phyloP scores from a whole-genome alignment of 64 coral and sea anemone species.

The Montipora foliosa region DNA sequence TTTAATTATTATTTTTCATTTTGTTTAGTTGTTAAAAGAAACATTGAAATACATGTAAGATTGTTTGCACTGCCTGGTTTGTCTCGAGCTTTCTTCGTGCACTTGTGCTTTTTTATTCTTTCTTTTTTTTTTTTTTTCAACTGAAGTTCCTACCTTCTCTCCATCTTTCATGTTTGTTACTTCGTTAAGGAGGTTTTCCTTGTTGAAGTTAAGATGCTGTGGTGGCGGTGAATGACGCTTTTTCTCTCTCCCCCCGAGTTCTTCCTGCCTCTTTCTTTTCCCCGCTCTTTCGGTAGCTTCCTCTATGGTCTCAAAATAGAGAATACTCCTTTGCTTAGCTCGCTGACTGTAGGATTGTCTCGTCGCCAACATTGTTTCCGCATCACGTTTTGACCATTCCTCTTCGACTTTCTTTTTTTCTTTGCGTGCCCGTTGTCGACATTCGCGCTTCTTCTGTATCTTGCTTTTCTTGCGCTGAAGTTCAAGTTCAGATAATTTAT shows the following conservation, averaged over 20 bases:
- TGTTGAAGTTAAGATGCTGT: conserved; percentile 16
- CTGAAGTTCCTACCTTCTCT: neutral
- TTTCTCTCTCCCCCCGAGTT: neutral
- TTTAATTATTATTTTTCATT: no score
- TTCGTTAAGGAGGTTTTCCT: conserved; percentile 18
- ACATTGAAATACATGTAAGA: no score
- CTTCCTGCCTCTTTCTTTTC: conserved; percentile 29
- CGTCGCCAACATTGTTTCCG: conserved; percentile 1
- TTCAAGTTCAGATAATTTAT: neutral
- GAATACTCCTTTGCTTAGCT: neutral
- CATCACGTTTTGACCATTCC: neutral
- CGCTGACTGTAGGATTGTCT: conserved; percentile 21
- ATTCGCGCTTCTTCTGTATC: no score
- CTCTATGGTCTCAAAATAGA: neutral
- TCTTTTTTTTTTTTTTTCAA: neutral
- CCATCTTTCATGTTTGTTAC: conserved; percentile 32
- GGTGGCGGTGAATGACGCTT: conserved; percentile 28
- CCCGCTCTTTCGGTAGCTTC: neutral
- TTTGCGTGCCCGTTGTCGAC: neutral
- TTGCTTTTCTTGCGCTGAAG: neutral
- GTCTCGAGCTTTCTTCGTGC: no score
- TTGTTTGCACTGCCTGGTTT: no score
- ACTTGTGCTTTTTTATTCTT: neutral
- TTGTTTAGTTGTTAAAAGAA: no score
- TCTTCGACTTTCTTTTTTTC: conserved; percentile 18